Base-by-base conservation (phyloP, 2,888 invertebrate genomes). In the Pseudococcus jackbeardsleyi region DNA sequence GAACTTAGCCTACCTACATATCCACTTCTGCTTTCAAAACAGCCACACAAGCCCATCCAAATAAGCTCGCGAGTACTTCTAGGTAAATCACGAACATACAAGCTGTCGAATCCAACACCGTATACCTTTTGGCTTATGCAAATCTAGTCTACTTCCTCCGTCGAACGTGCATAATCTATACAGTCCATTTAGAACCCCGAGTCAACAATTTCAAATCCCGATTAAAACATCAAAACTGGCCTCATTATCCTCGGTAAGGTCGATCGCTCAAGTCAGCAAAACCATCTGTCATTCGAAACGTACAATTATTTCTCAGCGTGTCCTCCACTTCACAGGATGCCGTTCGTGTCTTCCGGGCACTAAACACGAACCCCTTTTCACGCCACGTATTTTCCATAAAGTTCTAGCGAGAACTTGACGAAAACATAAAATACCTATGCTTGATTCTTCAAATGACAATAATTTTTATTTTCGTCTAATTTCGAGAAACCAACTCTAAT, bases 191-290 rank as follows among this genome's bases (percentile, higher is more conserved):
- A 59, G 59, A n/a, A 59, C 68, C 33, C 68, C 11, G 11, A 11
- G 33, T 72, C 26, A 15, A 33, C 68, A 15, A 72, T 72, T 72
- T 72, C 15, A 72, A 12, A 15, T 33, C 2, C 33, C 15, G 12
- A 72, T 72, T 72, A 72, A 72, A 33, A 11, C 68, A 72, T 72
- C 68, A 33, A 72, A 72, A 33, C 33, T 33, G 68, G 68, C 68
- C 68, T 72, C 68, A 72, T 72, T 72, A 15, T 15, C 12, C 15
- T 72, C 0, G 33, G 26, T 72, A 72, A 72, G 68, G 68, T 72
- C 68, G 68, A 72, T 72, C 11, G 33, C 19, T 59, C 9, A 26
- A 72, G 15, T 33, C 68, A 33, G 33, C 15, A 72, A 33, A 26
- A 72, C 33, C 5, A 72, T 72, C 33, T 33, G 33, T 72, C 68